Evolutionary conservation across 2,113 vertebrate genomes (phyloP).

Genomic region (Neotoma lepida): DNA sequence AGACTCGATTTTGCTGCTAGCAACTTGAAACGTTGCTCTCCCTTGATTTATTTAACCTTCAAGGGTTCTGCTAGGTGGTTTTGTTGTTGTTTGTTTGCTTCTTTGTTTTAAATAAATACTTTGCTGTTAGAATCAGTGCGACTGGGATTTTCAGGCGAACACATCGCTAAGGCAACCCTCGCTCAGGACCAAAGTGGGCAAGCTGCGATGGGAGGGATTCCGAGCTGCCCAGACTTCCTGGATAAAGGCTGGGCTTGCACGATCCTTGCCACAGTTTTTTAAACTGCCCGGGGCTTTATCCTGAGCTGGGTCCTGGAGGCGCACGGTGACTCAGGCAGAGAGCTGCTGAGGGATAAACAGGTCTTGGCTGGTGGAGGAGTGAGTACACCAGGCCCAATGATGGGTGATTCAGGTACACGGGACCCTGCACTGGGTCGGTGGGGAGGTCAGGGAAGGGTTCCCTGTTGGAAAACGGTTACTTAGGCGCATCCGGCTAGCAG

Average conservation of each 20-base stretch:
- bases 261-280: neutral
- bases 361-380: neutral
- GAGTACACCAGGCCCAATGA: neutral
- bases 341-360: neutral
- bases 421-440: neutral
- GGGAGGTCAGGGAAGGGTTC: neutral
- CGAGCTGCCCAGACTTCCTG: no score
- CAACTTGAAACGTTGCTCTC: neutral
- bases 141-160: neutral
- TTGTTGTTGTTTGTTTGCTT: neutral
- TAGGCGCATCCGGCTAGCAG: no score
- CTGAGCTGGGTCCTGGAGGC: neutral
- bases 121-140: neutral
- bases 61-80: neutral
- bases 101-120: neutral
- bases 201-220: neutral
- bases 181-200: neutral
- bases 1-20: neutral
- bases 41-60: neutral
- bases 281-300: rapidly evolving
- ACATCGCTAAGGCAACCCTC: neutral
- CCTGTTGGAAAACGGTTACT: neutral
- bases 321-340: neutral
- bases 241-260: neutral
- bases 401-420: neutral